phyloP scores from a whole-genome alignment of 2,113 vertebrate genomes.

The Thamnaconus septentrionalis region DNA sequence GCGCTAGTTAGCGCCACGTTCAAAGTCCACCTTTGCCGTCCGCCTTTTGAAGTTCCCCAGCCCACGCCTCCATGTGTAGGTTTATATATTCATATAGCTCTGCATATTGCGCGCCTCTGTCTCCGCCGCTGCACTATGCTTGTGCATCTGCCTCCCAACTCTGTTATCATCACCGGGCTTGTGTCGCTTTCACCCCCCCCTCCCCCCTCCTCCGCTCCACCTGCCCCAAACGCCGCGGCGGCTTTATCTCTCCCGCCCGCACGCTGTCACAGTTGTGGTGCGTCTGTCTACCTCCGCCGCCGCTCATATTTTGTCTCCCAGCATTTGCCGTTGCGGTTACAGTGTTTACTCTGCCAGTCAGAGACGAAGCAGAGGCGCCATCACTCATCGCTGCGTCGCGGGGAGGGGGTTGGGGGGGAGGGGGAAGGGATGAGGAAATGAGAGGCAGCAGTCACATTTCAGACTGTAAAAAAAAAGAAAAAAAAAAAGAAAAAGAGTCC shows the following conservation, averaged over 20 bases:
- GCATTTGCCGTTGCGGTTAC: slow-evolving; percentile 46
- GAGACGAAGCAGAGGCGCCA: slow-evolving; percentile 46
- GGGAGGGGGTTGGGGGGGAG: background rate
- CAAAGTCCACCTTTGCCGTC: no score
- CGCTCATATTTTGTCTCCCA: slow-evolving; percentile 59
- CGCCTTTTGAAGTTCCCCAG: slow-evolving; percentile 20
- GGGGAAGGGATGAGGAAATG: background rate
- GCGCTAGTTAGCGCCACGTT: no score
- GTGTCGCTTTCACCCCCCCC: slow-evolving; percentile 1
- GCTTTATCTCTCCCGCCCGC: slow-evolving; percentile 41
- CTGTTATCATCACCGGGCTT: slow-evolving; percentile 40
- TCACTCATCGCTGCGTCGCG: slow-evolving; percentile 57
- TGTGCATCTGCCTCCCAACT: slow-evolving; percentile 44
- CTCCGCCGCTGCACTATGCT: slow-evolving; percentile 14
- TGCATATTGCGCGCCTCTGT: slow-evolving; percentile 12
- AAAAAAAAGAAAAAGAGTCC: slow-evolving; percentile 26
- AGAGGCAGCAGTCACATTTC: slow-evolving; percentile 52
- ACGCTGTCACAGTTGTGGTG: slow-evolving; percentile 47
- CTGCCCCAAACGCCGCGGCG: background rate
- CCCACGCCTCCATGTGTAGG: slow-evolving; percentile 8
- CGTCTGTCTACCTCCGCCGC: slow-evolving; percentile 54
- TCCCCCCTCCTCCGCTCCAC: background rate
- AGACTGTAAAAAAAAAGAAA: slow-evolving; percentile 28
- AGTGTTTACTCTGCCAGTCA: slow-evolving; percentile 67
- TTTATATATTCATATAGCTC: slow-evolving; percentile 30